Evolutionary conservation across 2,888 invertebrate species (phyloP).

Genomic region (Ophonus ardosiacus): DNA sequence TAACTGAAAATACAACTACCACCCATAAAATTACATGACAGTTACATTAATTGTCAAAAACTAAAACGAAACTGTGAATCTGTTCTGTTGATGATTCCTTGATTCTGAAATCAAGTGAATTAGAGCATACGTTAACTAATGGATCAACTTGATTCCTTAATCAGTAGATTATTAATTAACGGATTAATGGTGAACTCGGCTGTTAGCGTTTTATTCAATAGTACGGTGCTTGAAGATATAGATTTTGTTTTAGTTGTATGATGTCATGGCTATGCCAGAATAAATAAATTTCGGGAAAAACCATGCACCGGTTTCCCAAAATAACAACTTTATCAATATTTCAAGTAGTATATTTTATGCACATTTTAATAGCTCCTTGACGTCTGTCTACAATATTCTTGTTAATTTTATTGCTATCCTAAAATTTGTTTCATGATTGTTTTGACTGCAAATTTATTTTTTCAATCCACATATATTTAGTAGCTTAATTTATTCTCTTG

Average conservation of each 20-base stretch:
- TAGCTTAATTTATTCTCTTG: background rate
- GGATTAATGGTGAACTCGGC: too few relatives aligned
- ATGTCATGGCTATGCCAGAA: conserved; percentile 9
- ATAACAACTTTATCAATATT: conserved; percentile 40
- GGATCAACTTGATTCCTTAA: too few relatives aligned
- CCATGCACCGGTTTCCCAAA: conserved; percentile 14
- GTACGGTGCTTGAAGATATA: too few relatives aligned
- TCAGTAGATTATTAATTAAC: too few relatives aligned
- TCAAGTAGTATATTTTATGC: conserved; percentile 20
- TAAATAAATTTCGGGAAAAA: conserved; percentile 30
- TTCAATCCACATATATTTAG: background rate
- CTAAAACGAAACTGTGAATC: too few relatives aligned
- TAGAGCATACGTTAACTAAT: too few relatives aligned
- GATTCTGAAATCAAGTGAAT: too few relatives aligned
- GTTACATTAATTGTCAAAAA: too few relatives aligned
- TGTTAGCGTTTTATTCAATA: too few relatives aligned
- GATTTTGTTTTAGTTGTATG: background rate
- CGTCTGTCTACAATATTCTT: conserved; percentile 12
- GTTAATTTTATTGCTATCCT: conserved; percentile 3
- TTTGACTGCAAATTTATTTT: conserved; percentile 5
- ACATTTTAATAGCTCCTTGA: conserved; percentile 23
- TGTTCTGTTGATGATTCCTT: too few relatives aligned
- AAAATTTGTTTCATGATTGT: conserved; percentile 14
- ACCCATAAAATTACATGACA: too few relatives aligned
- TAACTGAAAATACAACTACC: too few relatives aligned